These are phyloP conservation scores for Tipula unca DNA, from an alignment of 2,888 invertebrate genomes.

Conservation along the genomic window DNA sequence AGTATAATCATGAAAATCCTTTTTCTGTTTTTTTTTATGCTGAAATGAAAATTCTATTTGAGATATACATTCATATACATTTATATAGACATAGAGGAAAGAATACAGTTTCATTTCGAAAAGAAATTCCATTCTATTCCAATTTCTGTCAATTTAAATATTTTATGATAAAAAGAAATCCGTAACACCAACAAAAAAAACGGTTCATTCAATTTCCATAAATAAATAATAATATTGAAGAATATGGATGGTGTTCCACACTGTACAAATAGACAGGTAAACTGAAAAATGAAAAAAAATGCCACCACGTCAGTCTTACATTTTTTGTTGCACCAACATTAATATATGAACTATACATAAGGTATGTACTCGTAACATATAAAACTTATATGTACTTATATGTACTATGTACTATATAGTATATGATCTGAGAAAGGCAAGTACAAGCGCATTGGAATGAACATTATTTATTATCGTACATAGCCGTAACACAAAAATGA, in stretches of 20 bases:
- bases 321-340: not conserved
- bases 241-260: not conserved
- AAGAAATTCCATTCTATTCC: not conserved
- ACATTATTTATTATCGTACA: not conserved
- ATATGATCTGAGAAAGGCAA: not conserved
- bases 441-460: not conserved
- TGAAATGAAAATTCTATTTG: not conserved
- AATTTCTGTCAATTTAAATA: not conserved
- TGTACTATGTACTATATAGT: not conserved
- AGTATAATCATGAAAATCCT: not conserved
- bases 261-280: not conserved
- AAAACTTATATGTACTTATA: not conserved
- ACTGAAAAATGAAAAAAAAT: no score
- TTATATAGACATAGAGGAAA: no score
- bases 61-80: no score
- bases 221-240: not conserved
- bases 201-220: not conserved
- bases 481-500: not conserved
- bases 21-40: not conserved
- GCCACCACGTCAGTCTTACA: not conserved
- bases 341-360: no score
- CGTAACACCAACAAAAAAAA: not conserved
- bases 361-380: no score
- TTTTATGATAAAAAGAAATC: not conserved
- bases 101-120: not conserved